Evolutionary conservation across 2,888 invertebrate genomes (phyloP).

Genomic region (Parascotia fuliginaria): DNA sequence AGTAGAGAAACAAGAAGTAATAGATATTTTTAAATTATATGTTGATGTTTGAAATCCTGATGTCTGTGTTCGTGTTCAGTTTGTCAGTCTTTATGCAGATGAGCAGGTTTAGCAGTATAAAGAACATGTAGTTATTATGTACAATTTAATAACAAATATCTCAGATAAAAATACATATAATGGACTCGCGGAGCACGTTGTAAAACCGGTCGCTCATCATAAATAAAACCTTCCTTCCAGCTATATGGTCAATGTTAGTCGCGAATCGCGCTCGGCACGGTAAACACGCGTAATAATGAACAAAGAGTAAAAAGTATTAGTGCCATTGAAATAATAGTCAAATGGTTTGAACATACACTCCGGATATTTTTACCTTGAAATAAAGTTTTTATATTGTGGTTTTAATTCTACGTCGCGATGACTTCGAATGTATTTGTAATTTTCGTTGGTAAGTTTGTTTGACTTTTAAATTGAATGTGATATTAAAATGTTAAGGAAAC

Average conservation of each 20-base stretch:
- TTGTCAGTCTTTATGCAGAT: too few relatives aligned
- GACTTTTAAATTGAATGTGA: conserved; percentile 11
- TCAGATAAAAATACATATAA: conserved; percentile 3
- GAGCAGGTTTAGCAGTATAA: too few relatives aligned
- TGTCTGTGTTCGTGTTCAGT: too few relatives aligned
- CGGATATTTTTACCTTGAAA: conserved; percentile 57
- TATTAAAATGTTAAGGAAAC: neutral
- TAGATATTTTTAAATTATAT: too few relatives aligned
- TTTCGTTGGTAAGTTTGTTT: conserved; percentile 72
- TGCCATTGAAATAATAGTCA: conserved; percentile 30
- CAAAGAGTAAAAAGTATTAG: conserved; percentile 28
- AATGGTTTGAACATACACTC: conserved; percentile 41
- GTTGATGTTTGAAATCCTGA: too few relatives aligned
- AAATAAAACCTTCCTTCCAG: conserved; percentile 37
- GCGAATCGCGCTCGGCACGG: conserved; percentile 35
- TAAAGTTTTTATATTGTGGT: conserved; percentile 48
- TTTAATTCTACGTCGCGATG: conserved; percentile 72
- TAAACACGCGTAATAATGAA: conserved; percentile 39
- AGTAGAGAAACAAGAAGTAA: too few relatives aligned
- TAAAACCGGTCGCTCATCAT: conserved; percentile 54
- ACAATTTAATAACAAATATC: neutral
- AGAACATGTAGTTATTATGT: neutral
- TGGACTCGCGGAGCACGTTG: conserved; percentile 33
- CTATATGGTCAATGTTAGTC: conserved; percentile 42
- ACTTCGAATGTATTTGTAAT: conserved; percentile 57